Percentiles rank a stretch among this genome's conserved stretches.
Conservation (phyloP, 1,140 invertebrate genomes). For the Epicauta chinensis region DNA sequence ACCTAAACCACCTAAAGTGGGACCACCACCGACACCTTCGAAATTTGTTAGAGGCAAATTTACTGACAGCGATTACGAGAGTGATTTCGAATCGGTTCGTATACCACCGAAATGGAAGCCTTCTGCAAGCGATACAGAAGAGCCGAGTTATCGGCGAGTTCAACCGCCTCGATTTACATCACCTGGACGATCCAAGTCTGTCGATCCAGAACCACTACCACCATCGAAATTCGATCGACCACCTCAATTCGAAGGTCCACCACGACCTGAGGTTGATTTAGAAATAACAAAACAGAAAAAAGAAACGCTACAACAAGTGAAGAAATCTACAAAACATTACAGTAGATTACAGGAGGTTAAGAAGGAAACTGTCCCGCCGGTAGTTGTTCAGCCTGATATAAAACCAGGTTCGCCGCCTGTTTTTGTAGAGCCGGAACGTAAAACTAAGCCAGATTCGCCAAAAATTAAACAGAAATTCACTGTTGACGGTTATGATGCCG, state of each 20-base stretch:
- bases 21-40: constrained; percentile 51
- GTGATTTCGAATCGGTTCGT: constrained; percentile 52
- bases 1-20: constrained; percentile 38
- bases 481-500: constrained; percentile 59
- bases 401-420: constrained; percentile 52
- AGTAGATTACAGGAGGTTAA: constrained; percentile 20
- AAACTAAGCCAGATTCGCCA: constrained; percentile 50
- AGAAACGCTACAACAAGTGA: constrained; percentile 33
- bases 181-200: constrained; percentile 46
- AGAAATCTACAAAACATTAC: constrained; percentile 30
- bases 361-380: constrained; percentile 25
- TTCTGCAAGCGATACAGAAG: constrained; percentile 60
- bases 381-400: constrained; percentile 25
- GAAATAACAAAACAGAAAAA: constrained; percentile 33
- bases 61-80: constrained; percentile 66
- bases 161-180: constrained; percentile 45
- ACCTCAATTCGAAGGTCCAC: constrained; percentile 45
- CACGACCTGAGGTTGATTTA: constrained; percentile 43
- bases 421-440: constrained; percentile 44
- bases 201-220: constrained; percentile 50
- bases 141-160: constrained; percentile 50
- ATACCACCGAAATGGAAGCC: constrained; percentile 56
- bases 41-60: constrained; percentile 57
- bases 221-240: constrained; percentile 54
- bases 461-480: constrained; percentile 49